Conservation (phyloP, 2,113 vertebrate genomes). For the Seriola aureovittata region DNA sequence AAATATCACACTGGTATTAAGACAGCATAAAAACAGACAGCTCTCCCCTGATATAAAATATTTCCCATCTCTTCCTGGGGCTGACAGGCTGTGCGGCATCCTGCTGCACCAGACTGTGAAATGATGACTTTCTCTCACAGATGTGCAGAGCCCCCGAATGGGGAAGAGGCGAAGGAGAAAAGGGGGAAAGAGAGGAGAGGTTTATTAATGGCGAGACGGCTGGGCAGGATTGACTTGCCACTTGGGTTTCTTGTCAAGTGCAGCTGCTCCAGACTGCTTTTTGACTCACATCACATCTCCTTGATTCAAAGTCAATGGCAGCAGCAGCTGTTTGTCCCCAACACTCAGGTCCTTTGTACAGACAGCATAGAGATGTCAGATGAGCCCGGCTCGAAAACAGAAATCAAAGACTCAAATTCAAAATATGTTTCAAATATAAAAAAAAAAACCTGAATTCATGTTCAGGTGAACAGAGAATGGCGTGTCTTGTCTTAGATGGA, state of each 20-base stretch:
- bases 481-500: background rate
- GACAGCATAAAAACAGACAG: constrained; percentile 10
- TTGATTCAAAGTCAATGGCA: constrained; percentile 82
- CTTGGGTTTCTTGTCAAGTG: constrained; percentile 74
- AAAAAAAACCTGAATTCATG: background rate
- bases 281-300: constrained; percentile 63
- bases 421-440: constrained; percentile 4
- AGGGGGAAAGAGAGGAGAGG: constrained; percentile 6
- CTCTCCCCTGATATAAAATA: constrained; percentile 37
- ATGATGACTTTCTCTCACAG: constrained; percentile 71
- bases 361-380: background rate
- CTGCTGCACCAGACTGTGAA: constrained; percentile 68
- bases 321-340: constrained; percentile 66
- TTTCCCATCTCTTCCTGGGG: constrained; percentile 25
- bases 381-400: background rate
- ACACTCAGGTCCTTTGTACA: constrained; percentile 16
- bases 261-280: constrained; percentile 73
- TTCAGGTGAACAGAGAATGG: background rate
- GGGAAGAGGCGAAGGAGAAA: constrained; percentile 21
- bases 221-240: constrained; percentile 40
- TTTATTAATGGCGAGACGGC: constrained; percentile 47
- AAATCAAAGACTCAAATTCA: background rate
- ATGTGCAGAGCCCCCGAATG: constrained; percentile 51
- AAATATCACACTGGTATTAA: constrained; percentile 14
- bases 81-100: constrained; percentile 61